Evolutionary conservation across 1,140 invertebrate species (phyloP), one percentile per base, ranked within the genome.

Genomic region (Drosophila biarmipes): DNA sequence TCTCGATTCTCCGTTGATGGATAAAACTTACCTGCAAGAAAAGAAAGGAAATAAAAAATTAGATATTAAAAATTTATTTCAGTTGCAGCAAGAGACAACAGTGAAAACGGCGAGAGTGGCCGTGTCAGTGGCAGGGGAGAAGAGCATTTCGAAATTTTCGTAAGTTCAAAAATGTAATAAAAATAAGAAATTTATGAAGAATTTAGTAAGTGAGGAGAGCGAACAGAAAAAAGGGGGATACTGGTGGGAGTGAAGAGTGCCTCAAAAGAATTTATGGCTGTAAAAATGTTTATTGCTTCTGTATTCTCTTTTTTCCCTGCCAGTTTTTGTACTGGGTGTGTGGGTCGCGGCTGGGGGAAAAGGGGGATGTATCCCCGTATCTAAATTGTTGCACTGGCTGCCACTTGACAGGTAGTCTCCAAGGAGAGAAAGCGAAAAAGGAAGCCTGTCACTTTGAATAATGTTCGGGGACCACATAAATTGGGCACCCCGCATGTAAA

Each of bases 201-300:
- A 87, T 87, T 89, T 82, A 73, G 58, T 73, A 80, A 62, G 72
- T 68, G 68, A 67, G 52, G 42, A 68, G 59, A 64, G 35, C 40
- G 15, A 56, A 15, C 11, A n/a, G 11, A 43, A 15, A 24, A 2
- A n/a, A 53, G 37, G 12, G 4, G 29, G 38, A 56, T 14, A 31
- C 2, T 7, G 29, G 29, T 31, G 29, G 29, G 29, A 31, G 34
- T 15, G n/a, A 66, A 37, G 21, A 48, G 40, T 35, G 77, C 71
- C 73, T 19, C 58, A 68, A 66, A 79, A 77, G 67, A 87, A 87
- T 87, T 87, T 87, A 87, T 89, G 84, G 61, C 76, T 89, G 78
- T 89, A 84, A 89, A 90, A 84, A 84, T 85, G 73, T 89, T 89
- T 89, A 89, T 89, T 79, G 84, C 84, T 76, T 76, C 64, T 68